Conservation (phyloP, 2,797 vertebrate genomes). For the Gila robusta region DNA sequence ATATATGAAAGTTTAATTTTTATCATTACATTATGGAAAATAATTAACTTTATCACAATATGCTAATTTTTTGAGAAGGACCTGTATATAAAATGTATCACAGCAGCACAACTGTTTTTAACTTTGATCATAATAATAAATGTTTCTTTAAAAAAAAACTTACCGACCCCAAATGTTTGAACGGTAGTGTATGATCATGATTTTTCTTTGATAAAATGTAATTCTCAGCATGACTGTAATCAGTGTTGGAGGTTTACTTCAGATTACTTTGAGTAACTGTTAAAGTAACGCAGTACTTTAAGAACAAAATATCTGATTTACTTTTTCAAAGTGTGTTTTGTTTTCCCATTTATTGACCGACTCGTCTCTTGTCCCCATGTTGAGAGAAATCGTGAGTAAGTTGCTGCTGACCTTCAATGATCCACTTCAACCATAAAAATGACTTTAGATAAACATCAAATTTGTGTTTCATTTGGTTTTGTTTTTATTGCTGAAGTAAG, state of each 20-base stretch:
- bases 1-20: no score
- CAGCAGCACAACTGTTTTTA: not conserved
- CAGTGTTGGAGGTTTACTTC: not conserved
- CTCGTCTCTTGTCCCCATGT: not conserved
- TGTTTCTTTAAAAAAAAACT: not conserved
- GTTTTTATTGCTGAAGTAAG: not conserved
- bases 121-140: not conserved
- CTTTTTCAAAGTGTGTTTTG: not conserved
- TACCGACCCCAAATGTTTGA: not conserved
- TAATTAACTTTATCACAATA: no score
- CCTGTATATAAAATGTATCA: not conserved
- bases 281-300: not conserved
- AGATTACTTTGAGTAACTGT: not conserved
- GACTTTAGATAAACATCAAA: not conserved
- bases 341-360: not conserved
- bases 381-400: not conserved
- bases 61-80: no score
- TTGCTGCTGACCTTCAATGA: not conserved
- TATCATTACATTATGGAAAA: no score
- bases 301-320: not conserved
- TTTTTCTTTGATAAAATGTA: not conserved
- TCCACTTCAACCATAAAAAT: not conserved
- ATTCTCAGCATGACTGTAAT: not conserved
- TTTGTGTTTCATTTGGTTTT: not conserved
- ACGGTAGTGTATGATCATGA: no score